Conservation (phyloP, 2,888 invertebrate genomes). For the Limnephilus auricula region DNA sequence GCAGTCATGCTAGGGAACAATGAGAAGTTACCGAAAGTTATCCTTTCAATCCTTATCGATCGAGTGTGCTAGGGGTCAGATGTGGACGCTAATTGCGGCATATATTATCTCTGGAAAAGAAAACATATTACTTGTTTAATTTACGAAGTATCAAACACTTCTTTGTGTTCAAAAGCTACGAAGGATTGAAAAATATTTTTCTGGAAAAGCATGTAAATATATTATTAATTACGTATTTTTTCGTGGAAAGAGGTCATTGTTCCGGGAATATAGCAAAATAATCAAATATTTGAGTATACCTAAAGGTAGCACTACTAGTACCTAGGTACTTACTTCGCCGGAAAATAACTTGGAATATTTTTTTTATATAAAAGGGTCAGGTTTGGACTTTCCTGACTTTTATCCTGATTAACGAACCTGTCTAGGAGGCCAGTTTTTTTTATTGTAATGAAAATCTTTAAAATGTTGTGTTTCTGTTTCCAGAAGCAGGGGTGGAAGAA, state of each 20-base stretch:
- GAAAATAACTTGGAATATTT: too few species aligned
- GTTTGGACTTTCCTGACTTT: neutral
- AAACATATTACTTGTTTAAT: neutral
- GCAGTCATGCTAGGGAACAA: too few species aligned
- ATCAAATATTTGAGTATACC: neutral
- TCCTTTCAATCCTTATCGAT: too few species aligned
- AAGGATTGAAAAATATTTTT: neutral
- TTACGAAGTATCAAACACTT: neutral
- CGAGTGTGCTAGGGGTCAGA: too few species aligned
- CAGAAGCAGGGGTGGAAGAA: slow-evolving; percentile 72
- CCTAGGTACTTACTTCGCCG: too few species aligned
- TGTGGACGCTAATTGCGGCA: neutral
- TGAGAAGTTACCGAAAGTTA: too few species aligned
- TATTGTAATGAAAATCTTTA: neutral
- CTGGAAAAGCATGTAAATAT: neutral
- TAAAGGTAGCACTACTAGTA: too few species aligned
- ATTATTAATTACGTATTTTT: neutral
- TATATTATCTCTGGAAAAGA: too few species aligned
- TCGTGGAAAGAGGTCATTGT: neutral
- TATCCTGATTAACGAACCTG: neutral
- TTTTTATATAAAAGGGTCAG: too few species aligned
- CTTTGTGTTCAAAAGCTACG: neutral
- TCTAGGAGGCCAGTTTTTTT: neutral
- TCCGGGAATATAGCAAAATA: too few species aligned
- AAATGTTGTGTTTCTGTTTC: slow-evolving; percentile 66